Evolutionary conservation across 2,888 invertebrate genomes (phyloP).

Genomic region (Eurytoma adleriae): DNA sequence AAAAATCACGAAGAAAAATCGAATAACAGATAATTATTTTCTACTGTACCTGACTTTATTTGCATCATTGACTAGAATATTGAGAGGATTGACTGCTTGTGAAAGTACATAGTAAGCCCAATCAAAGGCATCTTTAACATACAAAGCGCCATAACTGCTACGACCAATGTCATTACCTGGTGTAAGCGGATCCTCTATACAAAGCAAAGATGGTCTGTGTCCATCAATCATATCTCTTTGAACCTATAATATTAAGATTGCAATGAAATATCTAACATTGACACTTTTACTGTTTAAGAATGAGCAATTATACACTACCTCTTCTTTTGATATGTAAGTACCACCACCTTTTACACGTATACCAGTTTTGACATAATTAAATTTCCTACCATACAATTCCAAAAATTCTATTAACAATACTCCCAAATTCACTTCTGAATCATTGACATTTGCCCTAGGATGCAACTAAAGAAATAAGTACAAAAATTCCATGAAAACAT

Average conservation of each 20-base stretch:
- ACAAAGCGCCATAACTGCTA: constrained; percentile 95
- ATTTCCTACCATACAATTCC: constrained; percentile 97
- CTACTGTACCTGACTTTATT: constrained; percentile 75
- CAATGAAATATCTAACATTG: constrained; percentile 7
- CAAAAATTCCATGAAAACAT: background rate
- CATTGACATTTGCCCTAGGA: constrained; percentile 86
- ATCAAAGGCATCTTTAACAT: constrained; percentile 95
- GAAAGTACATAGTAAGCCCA: constrained; percentile 93
- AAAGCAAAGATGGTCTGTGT: constrained; percentile 93
- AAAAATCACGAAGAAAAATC: background rate
- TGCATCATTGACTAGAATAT: constrained; percentile 77
- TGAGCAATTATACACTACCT: constrained; percentile 75
- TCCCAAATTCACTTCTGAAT: constrained; percentile 87
- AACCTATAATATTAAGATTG: constrained; percentile 75
- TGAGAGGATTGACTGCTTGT: constrained; percentile 82
- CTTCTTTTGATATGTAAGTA: constrained; percentile 95
- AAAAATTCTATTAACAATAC: constrained; percentile 97
- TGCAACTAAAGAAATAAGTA: constrained; percentile 82
- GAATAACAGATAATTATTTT: background rate
- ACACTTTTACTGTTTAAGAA: background rate
- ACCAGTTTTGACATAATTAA: constrained; percentile 96
- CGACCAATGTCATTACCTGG: constrained; percentile 98
- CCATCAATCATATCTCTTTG: constrained; percentile 96
- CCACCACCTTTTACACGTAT: constrained; percentile 96
- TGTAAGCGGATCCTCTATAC: constrained; percentile 98